Base-by-base conservation (phyloP, 1,140 invertebrate species). In the Dreissena polymorpha region DNA sequence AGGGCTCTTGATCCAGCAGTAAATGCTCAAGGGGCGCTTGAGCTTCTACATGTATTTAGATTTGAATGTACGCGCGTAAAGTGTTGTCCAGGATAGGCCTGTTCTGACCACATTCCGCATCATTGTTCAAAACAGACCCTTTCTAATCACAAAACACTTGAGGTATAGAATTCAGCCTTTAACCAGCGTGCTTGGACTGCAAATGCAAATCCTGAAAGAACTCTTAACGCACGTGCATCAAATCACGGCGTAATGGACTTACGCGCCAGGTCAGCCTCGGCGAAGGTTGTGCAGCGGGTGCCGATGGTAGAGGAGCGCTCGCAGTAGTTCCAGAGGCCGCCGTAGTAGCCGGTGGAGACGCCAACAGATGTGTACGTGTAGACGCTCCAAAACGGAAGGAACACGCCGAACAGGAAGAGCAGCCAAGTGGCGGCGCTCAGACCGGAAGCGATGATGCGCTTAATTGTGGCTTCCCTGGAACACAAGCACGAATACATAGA, bases 321-420 rank as follows among this genome's bases (percentile, higher is more conserved):
- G 68, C 79, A 82, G 51, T 67, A 82, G 71, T 74, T 82, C 79
- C 79, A 82, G 14, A 82, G 49, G 1, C 79, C 79, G 16, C 79
- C 79, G 49, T 82, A 82, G 49, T 82, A 57, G 5, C 79, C 79
- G 18, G 64, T 74, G 5, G 70, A 68, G 13, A 82, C 79, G 10
- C 63, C 79, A 27, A 18, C 68, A 0, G 65, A 60, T 27, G 69
- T 29, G 21, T 73, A 73, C 49, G 51, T 82, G 50, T 82, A 82
- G 27, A 82, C 79, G 63, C 72, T 82, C 79, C 79, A 82, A 27
- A 82, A 82, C 0, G 79, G 79, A 21, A 82, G 50, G 53, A 82
- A 82, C n/a, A 82, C 69, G 1, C 79, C 79, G 23, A 82, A 74
- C 23, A 74, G 39, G 12, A 51, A 65, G 18, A 82, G 53, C n/a